Base-by-base conservation (phyloP, 1,140 invertebrate genomes). In the Yoshiicerus persimilis region DNA sequence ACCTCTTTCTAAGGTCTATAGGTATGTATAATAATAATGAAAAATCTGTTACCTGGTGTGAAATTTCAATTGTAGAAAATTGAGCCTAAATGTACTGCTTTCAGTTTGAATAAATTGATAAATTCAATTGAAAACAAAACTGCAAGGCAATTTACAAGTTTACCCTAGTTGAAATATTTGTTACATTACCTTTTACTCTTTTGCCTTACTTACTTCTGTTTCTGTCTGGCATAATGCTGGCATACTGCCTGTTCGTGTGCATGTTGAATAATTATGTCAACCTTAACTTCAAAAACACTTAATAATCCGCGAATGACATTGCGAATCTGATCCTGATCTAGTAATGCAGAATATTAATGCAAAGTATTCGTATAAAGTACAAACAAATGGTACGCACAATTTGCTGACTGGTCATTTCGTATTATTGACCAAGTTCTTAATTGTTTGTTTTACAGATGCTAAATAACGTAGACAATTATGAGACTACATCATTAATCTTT, bases 401-500 rank as follows among this genome's bases (percentile, higher is more conserved):
- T 30, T 16, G 11, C 25, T 13, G 27, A 27, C 23, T 27, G 23
- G 10, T 25, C 27, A 2, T 25, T 8, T 32, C 13, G 0, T 16
- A 34, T 36, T 9, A n/a, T 32, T 80, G n/a, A 30, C 20, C 75
- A 80, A 80, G 30, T 36, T 80, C 75, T 80, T 80, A 80, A 80
- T 80, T 80, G 75, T 80, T 80, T 80, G 75, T 80, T 80, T 34
- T 34, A 23, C 75, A n/a, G 32, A 36, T 34, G 75, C 20, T 80
- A 80, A 80, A 80, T 80, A 80, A 80, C 32, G 32, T 80, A 36
- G 75, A 80, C 75, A 80, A 32, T 80, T 4, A 20, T 23, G n/a
- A 80, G 27, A 80, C 75, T 16, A 80, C 13, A 80, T 80, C 75
- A 80, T 80, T 38, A 80, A 80, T 80, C 75, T 80, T 80, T 80